Evolutionary conservation across 2,888 invertebrate species (phyloP).

Genomic region (Muscina levida): DNA sequence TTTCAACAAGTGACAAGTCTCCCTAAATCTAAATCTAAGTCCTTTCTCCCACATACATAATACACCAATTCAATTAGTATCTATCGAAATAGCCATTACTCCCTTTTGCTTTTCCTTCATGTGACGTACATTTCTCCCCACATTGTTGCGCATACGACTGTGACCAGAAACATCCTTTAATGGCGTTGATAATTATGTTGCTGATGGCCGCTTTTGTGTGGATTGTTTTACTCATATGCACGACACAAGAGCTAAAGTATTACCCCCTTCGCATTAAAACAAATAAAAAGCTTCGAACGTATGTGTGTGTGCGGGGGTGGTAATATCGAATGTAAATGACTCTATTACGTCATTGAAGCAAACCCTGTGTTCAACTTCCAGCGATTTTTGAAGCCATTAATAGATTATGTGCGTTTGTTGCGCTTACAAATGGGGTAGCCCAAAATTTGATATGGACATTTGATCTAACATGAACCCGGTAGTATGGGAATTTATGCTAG

Average conservation of each 20-base stretch:
- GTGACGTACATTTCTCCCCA: too few relatives aligned
- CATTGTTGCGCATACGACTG: background rate
- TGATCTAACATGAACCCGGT: background rate
- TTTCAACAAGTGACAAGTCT: too few relatives aligned
- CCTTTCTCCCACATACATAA: too few relatives aligned
- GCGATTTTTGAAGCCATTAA: too few relatives aligned
- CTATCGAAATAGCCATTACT: too few relatives aligned
- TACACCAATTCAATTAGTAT: too few relatives aligned
- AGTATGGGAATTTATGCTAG: background rate
- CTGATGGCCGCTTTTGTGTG: background rate
- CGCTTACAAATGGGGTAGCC: too few relatives aligned
- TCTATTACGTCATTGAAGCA: slow-evolving; percentile 68
- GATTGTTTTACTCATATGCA: background rate
- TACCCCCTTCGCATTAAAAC: background rate
- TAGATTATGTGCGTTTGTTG: too few relatives aligned
- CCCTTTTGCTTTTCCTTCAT: too few relatives aligned
- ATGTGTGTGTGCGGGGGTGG: background rate
- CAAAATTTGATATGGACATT: slow-evolving; percentile 3
- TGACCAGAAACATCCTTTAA: background rate
- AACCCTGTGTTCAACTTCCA: background rate
- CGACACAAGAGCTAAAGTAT: background rate
- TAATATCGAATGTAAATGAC: slow-evolving; percentile 74
- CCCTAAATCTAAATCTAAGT: too few relatives aligned
- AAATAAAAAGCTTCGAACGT: background rate
- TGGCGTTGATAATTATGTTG: slow-evolving; percentile 12